Evolutionary conservation across 1,140 invertebrate genomes (phyloP).

Genomic region (Lepidostoma basale): DNA sequence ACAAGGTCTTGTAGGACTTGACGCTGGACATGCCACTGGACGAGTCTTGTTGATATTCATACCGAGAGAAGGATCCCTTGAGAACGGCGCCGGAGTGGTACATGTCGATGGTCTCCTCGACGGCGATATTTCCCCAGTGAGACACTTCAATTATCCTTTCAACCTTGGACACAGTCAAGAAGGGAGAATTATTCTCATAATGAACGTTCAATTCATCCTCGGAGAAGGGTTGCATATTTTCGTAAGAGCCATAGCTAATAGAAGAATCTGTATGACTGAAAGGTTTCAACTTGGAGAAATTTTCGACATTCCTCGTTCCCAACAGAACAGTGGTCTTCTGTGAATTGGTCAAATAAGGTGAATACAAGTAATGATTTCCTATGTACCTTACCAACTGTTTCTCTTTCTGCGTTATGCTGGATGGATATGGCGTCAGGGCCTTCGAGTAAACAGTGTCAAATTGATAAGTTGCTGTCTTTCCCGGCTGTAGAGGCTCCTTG

Average conservation of each 20-base stretch:
- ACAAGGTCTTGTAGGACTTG: slow-evolving; percentile 89
- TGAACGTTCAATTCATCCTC: slow-evolving; percentile 79
- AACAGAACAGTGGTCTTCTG: slow-evolving; percentile 85
- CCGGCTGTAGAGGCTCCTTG: slow-evolving; percentile 65
- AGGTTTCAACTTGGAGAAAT: slow-evolving; percentile 87
- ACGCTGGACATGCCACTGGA: slow-evolving; percentile 85
- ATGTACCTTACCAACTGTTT: slow-evolving; percentile 89
- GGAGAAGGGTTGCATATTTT: slow-evolving; percentile 67
- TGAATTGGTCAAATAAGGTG: slow-evolving; percentile 78
- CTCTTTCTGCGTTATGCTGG: slow-evolving; percentile 87
- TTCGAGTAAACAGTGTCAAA: slow-evolving; percentile 81
- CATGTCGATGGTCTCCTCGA: slow-evolving; percentile 94
- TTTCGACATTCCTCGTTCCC: slow-evolving; percentile 80
- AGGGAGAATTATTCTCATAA: slow-evolving; percentile 96
- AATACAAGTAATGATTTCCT: slow-evolving; percentile 84
- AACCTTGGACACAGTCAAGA: slow-evolving; percentile 86
- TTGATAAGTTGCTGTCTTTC: slow-evolving; percentile 65
- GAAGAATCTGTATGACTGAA: slow-evolving; percentile 76
- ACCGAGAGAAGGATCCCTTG: slow-evolving; percentile 93
- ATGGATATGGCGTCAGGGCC: slow-evolving; percentile 80
- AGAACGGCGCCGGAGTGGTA: slow-evolving; percentile 90
- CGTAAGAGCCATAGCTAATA: slow-evolving; percentile 88
- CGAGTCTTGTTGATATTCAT: slow-evolving; percentile 93
- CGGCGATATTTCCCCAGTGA: slow-evolving; percentile 98
- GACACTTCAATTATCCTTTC: slow-evolving; percentile 93